phyloP scores from a whole-genome alignment of 2,888 invertebrate genomes.

The Parapristionchus giblindavisi region DNA sequence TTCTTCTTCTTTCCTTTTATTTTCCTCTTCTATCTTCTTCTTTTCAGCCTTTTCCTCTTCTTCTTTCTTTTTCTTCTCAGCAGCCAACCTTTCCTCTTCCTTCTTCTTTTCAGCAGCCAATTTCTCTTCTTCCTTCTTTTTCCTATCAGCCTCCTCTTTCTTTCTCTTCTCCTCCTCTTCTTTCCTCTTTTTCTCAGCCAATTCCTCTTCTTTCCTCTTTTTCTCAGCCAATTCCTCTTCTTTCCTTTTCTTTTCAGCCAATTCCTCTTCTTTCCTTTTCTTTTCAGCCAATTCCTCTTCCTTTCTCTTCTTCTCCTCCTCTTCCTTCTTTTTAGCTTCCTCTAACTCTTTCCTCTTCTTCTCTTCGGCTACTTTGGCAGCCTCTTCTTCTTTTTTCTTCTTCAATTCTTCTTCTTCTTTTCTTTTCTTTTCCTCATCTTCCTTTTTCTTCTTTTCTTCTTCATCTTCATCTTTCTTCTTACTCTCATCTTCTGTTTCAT shows the following conservation, averaged over 20 bases:
- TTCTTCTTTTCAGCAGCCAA: constrained; percentile 1
- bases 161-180: background rate
- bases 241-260: background rate
- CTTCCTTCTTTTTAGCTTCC: constrained; percentile 25
- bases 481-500: constrained; percentile 27
- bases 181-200: constrained; percentile 23
- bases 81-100: constrained; percentile 30
- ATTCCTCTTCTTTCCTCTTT: background rate
- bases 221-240: background rate
- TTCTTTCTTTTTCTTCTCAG: constrained; percentile 8
- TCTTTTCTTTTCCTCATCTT: background rate
- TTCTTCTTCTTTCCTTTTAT: background rate
- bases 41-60: background rate
- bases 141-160: background rate
- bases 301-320: background rate
- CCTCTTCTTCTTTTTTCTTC: constrained; percentile 3
- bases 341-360: constrained; percentile 3
- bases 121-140: constrained; percentile 3
- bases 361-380: background rate
- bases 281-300: constrained; percentile 25
- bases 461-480: background rate
- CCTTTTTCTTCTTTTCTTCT: constrained; percentile 1
- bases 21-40: constrained; percentile 19
- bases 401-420: background rate
- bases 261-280: constrained; percentile 25